A percentile compares a stretch with the other conserved stretches of the same genome.
phyloP scores from a whole-genome alignment of 2,888 invertebrate species.

The Salticus scenicus region DNA sequence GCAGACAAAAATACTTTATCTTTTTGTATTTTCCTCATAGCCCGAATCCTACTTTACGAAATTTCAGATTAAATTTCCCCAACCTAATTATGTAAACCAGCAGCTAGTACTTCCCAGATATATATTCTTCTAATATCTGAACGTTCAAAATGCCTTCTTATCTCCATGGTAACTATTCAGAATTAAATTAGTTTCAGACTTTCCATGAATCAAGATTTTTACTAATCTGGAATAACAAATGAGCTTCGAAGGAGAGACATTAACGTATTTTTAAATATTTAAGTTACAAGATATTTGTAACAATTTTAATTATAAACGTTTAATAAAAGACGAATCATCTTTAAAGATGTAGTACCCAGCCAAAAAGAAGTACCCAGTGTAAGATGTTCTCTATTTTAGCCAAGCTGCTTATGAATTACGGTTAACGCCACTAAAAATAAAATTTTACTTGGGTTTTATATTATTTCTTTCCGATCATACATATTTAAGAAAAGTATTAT shows the following conservation, averaged over 20 bases:
- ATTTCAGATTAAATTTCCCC: not conserved
- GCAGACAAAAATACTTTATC: no score
- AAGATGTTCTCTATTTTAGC: no score
- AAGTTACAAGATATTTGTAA: not conserved
- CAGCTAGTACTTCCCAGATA: not conserved
- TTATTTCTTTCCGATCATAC: no score
- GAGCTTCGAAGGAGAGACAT: not conserved
- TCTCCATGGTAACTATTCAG: not conserved
- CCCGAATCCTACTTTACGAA: not conserved
- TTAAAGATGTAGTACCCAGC: no score
- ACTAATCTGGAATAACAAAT: not conserved
- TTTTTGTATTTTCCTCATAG: no score
- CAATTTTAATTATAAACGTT: no score
- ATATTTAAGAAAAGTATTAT: no score
- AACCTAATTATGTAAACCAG: not conserved
- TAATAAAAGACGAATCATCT: no score
- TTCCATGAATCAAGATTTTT: not conserved
- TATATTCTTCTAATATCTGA: not conserved
- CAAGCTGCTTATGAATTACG: no score
- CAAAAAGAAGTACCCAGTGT: no score
- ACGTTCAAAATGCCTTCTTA: not conserved
- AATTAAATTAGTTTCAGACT: not conserved
- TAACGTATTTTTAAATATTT: not conserved
- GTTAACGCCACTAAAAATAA: no score
- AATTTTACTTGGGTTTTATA: no score